A percentile compares a stretch with the other conserved stretches of the same genome.
These are phyloP conservation scores for Polymixis flavicincta DNA, from an alignment of 2,888 invertebrate species.

Conservation along the genomic window DNA sequence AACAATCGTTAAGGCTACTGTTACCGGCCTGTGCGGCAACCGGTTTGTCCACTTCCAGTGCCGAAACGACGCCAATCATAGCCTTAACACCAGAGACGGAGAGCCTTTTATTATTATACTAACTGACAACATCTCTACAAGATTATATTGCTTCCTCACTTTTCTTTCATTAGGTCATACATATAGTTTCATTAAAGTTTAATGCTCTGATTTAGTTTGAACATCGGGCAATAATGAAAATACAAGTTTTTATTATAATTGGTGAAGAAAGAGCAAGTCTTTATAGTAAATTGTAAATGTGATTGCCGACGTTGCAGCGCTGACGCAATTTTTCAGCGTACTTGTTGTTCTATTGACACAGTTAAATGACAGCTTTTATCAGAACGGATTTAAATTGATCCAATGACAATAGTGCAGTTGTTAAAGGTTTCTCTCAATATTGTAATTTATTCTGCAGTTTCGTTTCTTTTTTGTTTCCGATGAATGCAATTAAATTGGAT, in stretches of 20 bases:
- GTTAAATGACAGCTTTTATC: conserved; percentile 59
- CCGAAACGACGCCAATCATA: conserved; percentile 82
- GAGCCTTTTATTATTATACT: conserved; percentile 62
- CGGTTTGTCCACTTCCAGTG: conserved; percentile 83
- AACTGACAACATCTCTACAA: conserved; percentile 51
- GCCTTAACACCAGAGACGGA: conserved; percentile 76
- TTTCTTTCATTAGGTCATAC: conserved; percentile 12
- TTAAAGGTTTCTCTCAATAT: conserved; percentile 44
- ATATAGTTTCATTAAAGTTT: conserved; percentile 13
- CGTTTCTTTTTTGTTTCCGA: conserved; percentile 22
- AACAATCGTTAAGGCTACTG: conserved; percentile 88
- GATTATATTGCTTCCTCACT: conserved; percentile 50
- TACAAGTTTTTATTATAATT: background rate
- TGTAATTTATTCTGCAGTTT: conserved; percentile 42
- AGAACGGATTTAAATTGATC: conserved; percentile 57
- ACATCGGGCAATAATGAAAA: conserved; percentile 1
- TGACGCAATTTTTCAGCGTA: conserved; percentile 53
- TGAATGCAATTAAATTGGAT: conserved; percentile 26
- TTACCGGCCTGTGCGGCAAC: conserved; percentile 80
- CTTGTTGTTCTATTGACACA: conserved; percentile 61
- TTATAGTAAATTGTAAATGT: conserved; percentile 41
- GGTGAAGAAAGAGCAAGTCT: conserved; percentile 27
- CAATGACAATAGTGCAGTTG: conserved; percentile 49
- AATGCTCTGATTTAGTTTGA: conserved; percentile 6
- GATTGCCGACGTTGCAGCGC: conserved; percentile 33